Conservation (phyloP, 2,888 invertebrate genomes). For the Sesamia inferens region DNA sequence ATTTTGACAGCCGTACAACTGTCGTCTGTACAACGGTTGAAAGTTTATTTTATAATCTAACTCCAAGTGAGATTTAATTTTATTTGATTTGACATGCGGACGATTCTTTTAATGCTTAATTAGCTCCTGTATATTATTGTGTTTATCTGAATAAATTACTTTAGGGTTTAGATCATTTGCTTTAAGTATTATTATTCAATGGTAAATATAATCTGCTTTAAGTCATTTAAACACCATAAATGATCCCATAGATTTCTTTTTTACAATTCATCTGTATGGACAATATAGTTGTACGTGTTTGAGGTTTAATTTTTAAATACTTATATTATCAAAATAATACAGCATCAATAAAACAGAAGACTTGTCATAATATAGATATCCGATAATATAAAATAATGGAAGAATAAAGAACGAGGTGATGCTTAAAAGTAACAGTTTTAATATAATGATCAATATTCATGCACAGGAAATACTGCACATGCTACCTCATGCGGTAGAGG, state of each 20-base stretch:
- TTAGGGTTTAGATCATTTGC: not conserved
- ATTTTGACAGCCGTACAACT: too few relatives aligned
- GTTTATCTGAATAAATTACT: too few relatives aligned
- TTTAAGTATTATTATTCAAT: not conserved
- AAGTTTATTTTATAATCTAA: not conserved
- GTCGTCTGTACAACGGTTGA: not conserved
- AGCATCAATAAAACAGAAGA: not conserved
- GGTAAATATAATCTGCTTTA: not conserved
- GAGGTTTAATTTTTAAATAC: not conserved
- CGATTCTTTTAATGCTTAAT: too few relatives aligned
- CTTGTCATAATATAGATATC: not conserved
- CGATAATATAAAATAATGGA: not conserved
- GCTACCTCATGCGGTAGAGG: not conserved
- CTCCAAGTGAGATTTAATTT: not conserved
- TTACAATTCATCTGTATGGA: not conserved
- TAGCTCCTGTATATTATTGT: too few relatives aligned
- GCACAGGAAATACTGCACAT: not conserved
- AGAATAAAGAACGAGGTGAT: conserved; percentile 18
- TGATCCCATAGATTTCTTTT: not conserved
- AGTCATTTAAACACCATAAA: not conserved
- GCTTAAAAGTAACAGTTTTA: conserved; percentile 47
- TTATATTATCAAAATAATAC: not conserved
- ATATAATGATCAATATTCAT: conserved; percentile 33
- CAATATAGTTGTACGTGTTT: conserved; percentile 16
- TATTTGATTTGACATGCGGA: too few relatives aligned